Evolutionary conservation across 2,113 vertebrate species (phyloP), one percentile per base, ranked within the genome.

Genomic region (Otus sunia): DNA sequence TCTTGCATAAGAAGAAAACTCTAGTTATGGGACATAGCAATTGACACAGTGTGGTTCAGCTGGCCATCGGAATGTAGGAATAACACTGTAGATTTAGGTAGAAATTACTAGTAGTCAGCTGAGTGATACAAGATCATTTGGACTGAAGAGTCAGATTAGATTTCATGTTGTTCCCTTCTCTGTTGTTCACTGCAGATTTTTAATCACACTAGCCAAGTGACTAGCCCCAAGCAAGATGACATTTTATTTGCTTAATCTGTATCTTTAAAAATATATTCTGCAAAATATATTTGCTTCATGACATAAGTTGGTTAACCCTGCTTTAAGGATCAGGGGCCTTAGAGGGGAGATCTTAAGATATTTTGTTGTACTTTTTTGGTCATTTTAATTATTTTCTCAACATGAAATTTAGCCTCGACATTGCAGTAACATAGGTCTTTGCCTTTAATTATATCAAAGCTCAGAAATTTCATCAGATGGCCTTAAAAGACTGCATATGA

Each of bases 21-120:
- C 5, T 4, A 63, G 5, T 75, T 82, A n/a, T 0, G 0, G 15
- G n/a, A 66, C n/a, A 34, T 9, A 71, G 7, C 2, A 78, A 53
- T 3, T 60, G 37, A 39, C 12, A 37, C 5, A 32, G 6, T 34
- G 15, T 23, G 8, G 12, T 91, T 89, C 10, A 83, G 6, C 23
- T 47, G 14, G 18, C 5, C 8, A 29, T 10, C 1, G 12, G 7
- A 22, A 36, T 53, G 8, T 29, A 50, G 45, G 32, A 74, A n/a
- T 15, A 63, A 21, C 15, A 23, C 25, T 67, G 5, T 10, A 37
- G 12, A 62, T 76, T 73, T 69, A 62, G 13, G 12, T 9, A 59
- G 26, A 66, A 92, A 86, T 67, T 55, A 41, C 27, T 69, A 10
- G 6, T 86, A 29, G n/a, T 60, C 37, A 80, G 10, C 18, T 43